Evolutionary conservation across 2,113 vertebrate genomes (phyloP).

Genomic region (Onychorhynchus coronatus): DNA sequence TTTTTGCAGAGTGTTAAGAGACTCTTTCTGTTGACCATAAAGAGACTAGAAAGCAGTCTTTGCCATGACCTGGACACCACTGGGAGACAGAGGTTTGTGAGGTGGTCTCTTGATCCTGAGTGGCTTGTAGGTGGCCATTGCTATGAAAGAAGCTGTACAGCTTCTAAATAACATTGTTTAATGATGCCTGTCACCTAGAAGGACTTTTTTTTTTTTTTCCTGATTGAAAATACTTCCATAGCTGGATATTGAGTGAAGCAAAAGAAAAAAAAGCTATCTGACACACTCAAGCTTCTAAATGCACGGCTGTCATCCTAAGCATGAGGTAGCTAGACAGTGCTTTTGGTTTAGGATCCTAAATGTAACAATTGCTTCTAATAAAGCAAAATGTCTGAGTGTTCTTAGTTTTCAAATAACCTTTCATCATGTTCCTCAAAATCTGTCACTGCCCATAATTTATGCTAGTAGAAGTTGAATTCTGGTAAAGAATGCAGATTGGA

Average conservation of each 20-base stretch:
- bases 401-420: neutral
- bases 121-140: rapidly evolving
- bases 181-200: neutral
- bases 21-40: rapidly evolving
- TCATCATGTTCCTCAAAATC: neutral
- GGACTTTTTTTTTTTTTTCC: neutral
- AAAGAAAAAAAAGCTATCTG: neutral
- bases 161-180: neutral
- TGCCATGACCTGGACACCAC: neutral
- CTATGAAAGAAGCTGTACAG: neutral
- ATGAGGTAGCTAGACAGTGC: neutral
- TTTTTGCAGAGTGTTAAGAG: neutral
- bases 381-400: neutral
- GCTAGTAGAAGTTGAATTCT: neutral
- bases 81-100: neutral
- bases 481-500: neutral
- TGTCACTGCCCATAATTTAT: neutral
- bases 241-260: neutral
- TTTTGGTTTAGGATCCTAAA: neutral
- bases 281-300: neutral
- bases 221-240: neutral
- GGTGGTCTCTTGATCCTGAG: rapidly evolving
- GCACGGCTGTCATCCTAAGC: neutral
- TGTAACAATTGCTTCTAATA: neutral
- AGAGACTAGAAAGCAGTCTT: neutral